These are phyloP conservation scores for Athalia cordata DNA, from an alignment of 2,888 invertebrate genomes.

Conservation along the genomic window DNA sequence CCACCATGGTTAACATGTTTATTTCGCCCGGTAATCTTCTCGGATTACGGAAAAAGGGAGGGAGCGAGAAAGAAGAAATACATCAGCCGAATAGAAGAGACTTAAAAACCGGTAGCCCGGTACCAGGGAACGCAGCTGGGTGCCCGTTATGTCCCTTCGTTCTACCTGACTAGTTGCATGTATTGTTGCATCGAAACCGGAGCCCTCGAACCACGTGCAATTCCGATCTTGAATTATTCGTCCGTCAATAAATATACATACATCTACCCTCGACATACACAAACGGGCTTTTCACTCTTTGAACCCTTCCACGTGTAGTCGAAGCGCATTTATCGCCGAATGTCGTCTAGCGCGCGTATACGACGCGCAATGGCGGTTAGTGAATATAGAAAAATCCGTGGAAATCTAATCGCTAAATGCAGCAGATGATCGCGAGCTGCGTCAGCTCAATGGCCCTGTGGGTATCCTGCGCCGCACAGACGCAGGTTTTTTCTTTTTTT, in stretches of 20 bases:
- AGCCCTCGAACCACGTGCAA: constrained; percentile 31
- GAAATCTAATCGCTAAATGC: constrained; percentile 31
- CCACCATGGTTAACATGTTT: constrained; percentile 65
- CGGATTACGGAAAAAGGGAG: constrained; percentile 60
- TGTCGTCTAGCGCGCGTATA: too few species aligned
- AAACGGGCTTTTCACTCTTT: constrained; percentile 16
- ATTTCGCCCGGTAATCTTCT: constrained; percentile 67
- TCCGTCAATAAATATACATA: constrained; percentile 19
- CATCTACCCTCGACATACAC: neutral
- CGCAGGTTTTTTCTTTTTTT: constrained; percentile 4
- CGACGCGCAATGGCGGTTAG: constrained; percentile 14
- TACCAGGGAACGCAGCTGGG: constrained; percentile 29
- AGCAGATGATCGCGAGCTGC: neutral
- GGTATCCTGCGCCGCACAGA: neutral
- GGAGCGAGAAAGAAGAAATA: constrained; percentile 39
- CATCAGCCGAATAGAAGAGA: constrained; percentile 17
- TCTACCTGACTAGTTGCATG: constrained; percentile 43
- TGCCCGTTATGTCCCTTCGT: constrained; percentile 19
- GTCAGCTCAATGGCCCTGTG: too few species aligned
- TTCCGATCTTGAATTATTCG: neutral
- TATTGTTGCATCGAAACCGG: neutral
- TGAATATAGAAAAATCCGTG: constrained; percentile 17
- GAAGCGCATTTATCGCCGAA: neutral
- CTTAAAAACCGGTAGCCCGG: constrained; percentile 50
- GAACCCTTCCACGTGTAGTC: constrained; percentile 13